Base-by-base conservation (phyloP, 2,888 invertebrate genomes). In the Rhingia rostrata region DNA sequence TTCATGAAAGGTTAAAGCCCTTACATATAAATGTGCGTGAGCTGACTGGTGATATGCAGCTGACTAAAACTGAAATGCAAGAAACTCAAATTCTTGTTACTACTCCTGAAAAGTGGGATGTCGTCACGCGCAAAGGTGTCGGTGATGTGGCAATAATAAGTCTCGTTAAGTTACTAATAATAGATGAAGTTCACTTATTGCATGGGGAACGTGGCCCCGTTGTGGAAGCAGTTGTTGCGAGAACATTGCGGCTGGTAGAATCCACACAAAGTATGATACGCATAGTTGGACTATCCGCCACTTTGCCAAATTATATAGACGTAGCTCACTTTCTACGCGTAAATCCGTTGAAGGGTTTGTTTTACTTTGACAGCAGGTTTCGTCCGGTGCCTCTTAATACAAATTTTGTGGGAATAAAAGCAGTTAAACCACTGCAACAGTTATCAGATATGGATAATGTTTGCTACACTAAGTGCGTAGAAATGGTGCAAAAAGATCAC, bases 101-200 rank as follows among this genome's bases (percentile, higher is more conserved):
- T 1, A 99, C 99, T 0, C 99, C 99, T 0, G 99, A 99, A 92
- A 99, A 99, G 89, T 99, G 99, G 99, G 99, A 99, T 91, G 98
- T 99, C 5, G 98, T 99, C 1, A 99, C 99, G 0, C 93, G 99
- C 86, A 99, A 99, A 91, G 96, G 96, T 12, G 95, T 96, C 33
- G 95, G 97, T 6, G 98, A 98, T 90, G 95, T 97, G 4, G 96
- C 96, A 63, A 92, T 99, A 41, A 96, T 97, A 0, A 96, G 96
- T 86, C 94, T 98, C 70, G 98, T 99, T 0, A 96, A 97, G 88
- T 93, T 99, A 32, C 92, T 99, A 5, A 99, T 99, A 88, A 97
- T 98, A 86, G 99, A 99, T 91, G 99, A 99, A 91, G 98, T 99
- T 0, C 99, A 99, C 91, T 93, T 99, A 37, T 92, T 99, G 58